A percentile compares a stretch with the other conserved stretches of the same genome.
phyloP scores from a whole-genome alignment of 2,113 vertebrate species.

The Nymphicus hollandicus region DNA sequence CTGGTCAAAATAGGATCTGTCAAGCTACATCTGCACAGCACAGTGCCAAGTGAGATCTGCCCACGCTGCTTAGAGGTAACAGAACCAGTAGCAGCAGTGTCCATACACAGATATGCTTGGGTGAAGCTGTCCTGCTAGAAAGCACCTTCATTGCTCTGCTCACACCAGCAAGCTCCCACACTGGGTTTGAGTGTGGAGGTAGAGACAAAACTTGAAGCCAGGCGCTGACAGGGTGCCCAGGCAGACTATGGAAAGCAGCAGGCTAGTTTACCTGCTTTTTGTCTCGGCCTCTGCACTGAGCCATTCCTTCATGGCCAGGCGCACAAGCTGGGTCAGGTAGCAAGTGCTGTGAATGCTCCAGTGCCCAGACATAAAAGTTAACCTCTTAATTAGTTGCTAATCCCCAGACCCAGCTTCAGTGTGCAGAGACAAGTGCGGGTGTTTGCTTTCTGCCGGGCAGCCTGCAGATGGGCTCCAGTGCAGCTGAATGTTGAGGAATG shows the following conservation, averaged over 20 bases:
- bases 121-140: neutral
- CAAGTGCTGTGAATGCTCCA: neutral
- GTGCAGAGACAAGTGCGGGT: neutral
- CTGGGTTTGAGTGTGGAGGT: accelerated
- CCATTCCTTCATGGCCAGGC: neutral
- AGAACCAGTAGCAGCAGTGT: accelerated
- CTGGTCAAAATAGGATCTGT: neutral
- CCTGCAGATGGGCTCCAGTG: neutral
- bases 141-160: neutral
- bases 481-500: neutral
- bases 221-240: neutral
- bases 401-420: neutral
- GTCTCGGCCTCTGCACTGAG: neutral
- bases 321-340: neutral
- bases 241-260: neutral
- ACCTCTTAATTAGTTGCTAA: neutral
- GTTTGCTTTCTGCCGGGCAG: neutral
- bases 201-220: neutral
- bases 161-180: accelerated
- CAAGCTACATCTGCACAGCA: neutral
- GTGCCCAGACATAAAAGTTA: neutral
- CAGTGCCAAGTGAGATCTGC: neutral
- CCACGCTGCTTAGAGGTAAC: neutral
- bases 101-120: neutral
- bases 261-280: neutral